These are phyloP conservation scores for Melanocharis versteri DNA, from an alignment of 2,113 vertebrate genomes.

Conservation along the genomic window DNA sequence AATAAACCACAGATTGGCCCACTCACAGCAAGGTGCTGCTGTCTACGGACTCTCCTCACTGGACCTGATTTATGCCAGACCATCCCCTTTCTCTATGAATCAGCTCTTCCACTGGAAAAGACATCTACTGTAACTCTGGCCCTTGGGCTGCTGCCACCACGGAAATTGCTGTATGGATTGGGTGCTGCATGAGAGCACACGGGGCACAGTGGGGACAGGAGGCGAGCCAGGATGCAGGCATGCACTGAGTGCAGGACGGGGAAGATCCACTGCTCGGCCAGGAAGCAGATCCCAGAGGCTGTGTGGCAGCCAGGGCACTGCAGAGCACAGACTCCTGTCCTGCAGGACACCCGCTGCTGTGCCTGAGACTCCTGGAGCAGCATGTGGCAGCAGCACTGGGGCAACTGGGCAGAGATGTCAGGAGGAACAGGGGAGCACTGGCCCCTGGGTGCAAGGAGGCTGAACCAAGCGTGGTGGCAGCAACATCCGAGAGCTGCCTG, in stretches of 20 bases:
- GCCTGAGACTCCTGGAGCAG: neutral
- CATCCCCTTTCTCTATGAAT: constrained; percentile 20
- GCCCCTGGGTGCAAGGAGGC: neutral
- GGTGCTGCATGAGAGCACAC: neutral
- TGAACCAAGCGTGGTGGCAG: neutral
- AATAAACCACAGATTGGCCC: neutral
- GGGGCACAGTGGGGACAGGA: neutral
- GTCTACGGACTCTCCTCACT: neutral
- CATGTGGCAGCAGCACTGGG: neutral
- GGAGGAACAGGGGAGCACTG: neutral
- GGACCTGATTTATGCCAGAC: constrained; percentile 1
- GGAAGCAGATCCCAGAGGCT: neutral
- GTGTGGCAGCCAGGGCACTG: accelerated
- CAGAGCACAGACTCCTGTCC: neutral
- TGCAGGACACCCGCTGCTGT: neutral
- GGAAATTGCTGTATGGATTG: constrained; percentile 7
- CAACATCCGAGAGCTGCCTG: neutral
- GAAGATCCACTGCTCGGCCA: neutral
- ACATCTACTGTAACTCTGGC: neutral
- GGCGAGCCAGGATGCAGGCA: neutral
- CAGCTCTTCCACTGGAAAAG: neutral
- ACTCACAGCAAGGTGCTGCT: constrained; percentile 8
- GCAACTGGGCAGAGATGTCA: neutral
- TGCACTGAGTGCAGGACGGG: neutral
- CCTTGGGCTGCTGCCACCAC: neutral